Base-by-base conservation (phyloP, 2,797 vertebrate genomes). In the Squalus acanthias region DNA sequence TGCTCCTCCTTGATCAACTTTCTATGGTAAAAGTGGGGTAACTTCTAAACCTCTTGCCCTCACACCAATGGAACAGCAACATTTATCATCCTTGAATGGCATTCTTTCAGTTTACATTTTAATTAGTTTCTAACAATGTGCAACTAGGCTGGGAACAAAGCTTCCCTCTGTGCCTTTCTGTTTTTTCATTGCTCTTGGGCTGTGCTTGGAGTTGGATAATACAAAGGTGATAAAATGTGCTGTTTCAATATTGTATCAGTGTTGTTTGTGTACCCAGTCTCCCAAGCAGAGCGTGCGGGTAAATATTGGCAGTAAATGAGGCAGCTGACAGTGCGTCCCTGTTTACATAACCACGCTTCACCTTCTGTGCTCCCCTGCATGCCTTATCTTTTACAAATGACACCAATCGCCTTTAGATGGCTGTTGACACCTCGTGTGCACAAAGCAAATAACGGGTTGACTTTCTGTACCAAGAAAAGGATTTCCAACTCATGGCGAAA, bases 281-380 rank as follows among this genome's bases (percentile, higher is more conserved):
- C 88, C 88, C 24, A 53, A 29, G 69, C 39, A 72, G 94, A 95
- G 94, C 22, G 26, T 57, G 12, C 26, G 24, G 69, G 39, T 74
- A 95, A 95, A 95, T 24, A 95, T 95, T 70, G 94, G 63, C 33
- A 67, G 63, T 29, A 57, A 95, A 33, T 72, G 69, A 24, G 50
- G 33, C 67, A 69, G 67, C 65, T 72, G 67, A 24, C 39, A 5
- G 67, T 26, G 46, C 22, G 1, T 50, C 8, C n/a, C 1, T 12
- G 9, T 72, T 95, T 70, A 53, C 39, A 15, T 46, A 95, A 20
- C 13, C 69, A 24, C n/a, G 65, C n/a, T 70, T 70, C 39, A 50
- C 65, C 15, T 13, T 95, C 94, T 74, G n/a, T 94, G n/a, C 7
- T 69, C n/a, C 39, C 20, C 65, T 94, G 63, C 17, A 26, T 4